phyloP scores from a whole-genome alignment of 2,888 invertebrate species.

The Ennomos erosarius region DNA sequence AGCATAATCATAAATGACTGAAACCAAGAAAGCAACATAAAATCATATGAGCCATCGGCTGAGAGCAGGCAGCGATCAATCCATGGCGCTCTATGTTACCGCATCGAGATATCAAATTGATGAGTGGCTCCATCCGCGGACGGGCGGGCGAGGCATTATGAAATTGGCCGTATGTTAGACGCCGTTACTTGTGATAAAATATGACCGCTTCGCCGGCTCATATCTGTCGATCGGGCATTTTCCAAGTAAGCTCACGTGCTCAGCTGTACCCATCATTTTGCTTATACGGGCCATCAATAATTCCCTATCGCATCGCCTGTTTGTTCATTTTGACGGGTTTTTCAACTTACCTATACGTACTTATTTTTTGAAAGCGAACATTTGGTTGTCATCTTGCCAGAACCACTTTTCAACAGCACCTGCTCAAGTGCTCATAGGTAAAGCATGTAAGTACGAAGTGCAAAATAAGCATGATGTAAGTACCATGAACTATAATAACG shows the following conservation, averaged over 20 bases:
- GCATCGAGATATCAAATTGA: slow-evolving; percentile 84
- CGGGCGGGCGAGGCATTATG: slow-evolving; percentile 81
- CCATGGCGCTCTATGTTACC: slow-evolving; percentile 76
- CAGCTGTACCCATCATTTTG: slow-evolving; percentile 63
- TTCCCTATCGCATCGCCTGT: slow-evolving; percentile 44
- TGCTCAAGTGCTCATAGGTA: too few species aligned
- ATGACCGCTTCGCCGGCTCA: slow-evolving; percentile 79
- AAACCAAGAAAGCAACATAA: background rate
- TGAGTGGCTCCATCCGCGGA: slow-evolving; percentile 80
- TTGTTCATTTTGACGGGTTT: slow-evolving; percentile 19
- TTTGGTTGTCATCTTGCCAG: too few species aligned
- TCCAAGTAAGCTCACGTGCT: slow-evolving; percentile 67
- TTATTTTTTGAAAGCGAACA: too few species aligned
- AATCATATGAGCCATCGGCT: slow-evolving; percentile 28
- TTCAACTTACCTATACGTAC: background rate
- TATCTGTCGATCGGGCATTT: slow-evolving; percentile 75
- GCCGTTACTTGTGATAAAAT: slow-evolving; percentile 84
- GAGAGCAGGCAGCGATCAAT: slow-evolving; percentile 58
- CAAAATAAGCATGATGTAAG: too few species aligned
- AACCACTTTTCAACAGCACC: too few species aligned
- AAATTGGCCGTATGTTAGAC: slow-evolving; percentile 85
- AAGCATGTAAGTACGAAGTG: too few species aligned
- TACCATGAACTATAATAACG: too few species aligned
- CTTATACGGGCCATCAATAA: slow-evolving; percentile 68
- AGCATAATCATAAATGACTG: too few species aligned